Conservation (phyloP, 2,113 vertebrate genomes). For the Dasyprocta punctata region DNA sequence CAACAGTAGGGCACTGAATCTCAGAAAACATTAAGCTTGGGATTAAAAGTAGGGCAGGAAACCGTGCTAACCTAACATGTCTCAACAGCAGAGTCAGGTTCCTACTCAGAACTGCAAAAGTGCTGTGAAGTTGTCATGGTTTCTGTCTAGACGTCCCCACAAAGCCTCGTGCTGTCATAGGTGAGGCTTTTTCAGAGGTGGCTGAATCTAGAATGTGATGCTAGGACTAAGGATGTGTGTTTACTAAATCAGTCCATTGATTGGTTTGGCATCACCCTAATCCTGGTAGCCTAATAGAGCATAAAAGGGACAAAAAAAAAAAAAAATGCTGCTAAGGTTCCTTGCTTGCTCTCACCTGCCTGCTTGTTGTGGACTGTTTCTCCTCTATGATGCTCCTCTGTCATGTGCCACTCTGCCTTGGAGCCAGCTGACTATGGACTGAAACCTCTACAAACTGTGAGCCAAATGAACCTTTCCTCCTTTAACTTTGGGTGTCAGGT, state of each 20-base stretch:
- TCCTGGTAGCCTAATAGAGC: neutral
- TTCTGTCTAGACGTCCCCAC: neutral
- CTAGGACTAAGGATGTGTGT: neutral
- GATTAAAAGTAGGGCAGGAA: conserved; percentile 31
- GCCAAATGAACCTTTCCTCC: neutral
- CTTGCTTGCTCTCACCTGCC: neutral
- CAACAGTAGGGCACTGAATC: neutral
- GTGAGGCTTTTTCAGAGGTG: neutral
- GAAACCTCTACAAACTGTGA: neutral
- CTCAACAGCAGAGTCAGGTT: neutral
- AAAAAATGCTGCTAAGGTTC: neutral
- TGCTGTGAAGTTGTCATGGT: neutral
- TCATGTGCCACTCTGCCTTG: neutral
- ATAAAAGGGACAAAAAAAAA: neutral
- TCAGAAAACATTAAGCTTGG: conserved; percentile 27
- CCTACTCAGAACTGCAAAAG: neutral
- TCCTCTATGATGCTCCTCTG: neutral
- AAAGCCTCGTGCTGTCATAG: neutral
- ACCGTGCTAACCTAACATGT: neutral
- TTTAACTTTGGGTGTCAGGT: neutral
- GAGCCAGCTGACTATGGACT: neutral
- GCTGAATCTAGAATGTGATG: neutral
- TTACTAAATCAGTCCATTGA: neutral
- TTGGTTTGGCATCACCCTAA: neutral
- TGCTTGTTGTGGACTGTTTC: neutral